Evolutionary conservation across 2,113 vertebrate species (phyloP), one percentile per base, ranked within the genome.

Genomic region (Osmerus eperlanus): DNA sequence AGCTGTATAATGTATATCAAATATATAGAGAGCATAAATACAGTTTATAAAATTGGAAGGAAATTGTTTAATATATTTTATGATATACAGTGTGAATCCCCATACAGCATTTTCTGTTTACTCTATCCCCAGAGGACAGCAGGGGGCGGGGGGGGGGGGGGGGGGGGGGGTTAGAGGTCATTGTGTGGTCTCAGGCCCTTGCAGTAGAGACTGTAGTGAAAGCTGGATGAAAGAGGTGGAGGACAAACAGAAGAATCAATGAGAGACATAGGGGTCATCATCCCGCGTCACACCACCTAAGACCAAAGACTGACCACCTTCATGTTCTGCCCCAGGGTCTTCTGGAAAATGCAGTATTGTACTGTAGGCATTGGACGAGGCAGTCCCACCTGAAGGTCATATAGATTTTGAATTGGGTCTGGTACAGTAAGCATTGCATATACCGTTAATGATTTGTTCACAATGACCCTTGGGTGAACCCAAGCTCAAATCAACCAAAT

Each of bases 191-290:
- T 78, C 80, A 76, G 83, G 72, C 78, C 76, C 81, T 71, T 47
- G 70, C 83, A 58, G 68, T 47, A 53, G 71, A 80, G 72, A 72
- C 71, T 21, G 25, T 8, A 69, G 81, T 82, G 71, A 68, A 74
- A 83, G 85, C 80, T 78, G 66, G 76, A 82, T 82, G 81, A 72
- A 83, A 73, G 79, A 85, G 74, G 74, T 79, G 76, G 74, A 79
- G 56, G 73, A 85, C 76, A 76, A 69, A 74, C n/a, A n/a, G n/a
- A 83, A 77, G 72, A 84, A 72, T 68, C 13, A 55, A 70, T 72
- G 78, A 80, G 71, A 79, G 79, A 75, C 65, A 59, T 75, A 6
- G 65, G 71, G 36, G 56, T 28, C 61, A 67, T 74, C 11, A 51
- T 74, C 74, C 72, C 8, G 19, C 68, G 59, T 85, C 76, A 16